These are phyloP conservation scores for Epizoanthus fatuus DNA, from an alignment of 92 coral and sea anemone species.

Conservation along the genomic window DNA sequence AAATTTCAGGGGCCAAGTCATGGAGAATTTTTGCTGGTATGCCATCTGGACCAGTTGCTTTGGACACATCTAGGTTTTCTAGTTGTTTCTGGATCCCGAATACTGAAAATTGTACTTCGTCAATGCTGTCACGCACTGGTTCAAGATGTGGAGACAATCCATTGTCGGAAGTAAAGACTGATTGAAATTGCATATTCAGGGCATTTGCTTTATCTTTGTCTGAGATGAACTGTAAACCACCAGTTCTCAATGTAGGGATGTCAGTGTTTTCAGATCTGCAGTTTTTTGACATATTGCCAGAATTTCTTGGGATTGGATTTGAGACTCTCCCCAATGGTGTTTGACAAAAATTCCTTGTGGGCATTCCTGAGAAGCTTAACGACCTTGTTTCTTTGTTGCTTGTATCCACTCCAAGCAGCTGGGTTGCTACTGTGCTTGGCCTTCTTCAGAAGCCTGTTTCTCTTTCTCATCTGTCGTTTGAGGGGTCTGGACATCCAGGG, in stretches of 20 bases:
- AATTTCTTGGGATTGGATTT: slow-evolving; percentile 50
- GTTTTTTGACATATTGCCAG: slow-evolving; percentile 26
- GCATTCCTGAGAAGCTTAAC: slow-evolving; percentile 41
- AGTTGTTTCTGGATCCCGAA: slow-evolving; percentile 23
- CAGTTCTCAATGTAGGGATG: slow-evolving; percentile 11
- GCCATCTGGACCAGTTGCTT: too few species aligned
- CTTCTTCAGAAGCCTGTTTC: not conserved
- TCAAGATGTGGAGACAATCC: not conserved
- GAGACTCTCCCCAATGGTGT: slow-evolving; percentile 33
- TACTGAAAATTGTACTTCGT: not conserved
- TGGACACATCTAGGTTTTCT: not conserved
- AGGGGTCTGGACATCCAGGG: slow-evolving; percentile 29
- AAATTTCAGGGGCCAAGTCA: too few species aligned
- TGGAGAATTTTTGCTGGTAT: too few species aligned
- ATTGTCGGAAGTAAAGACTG: slow-evolving; percentile 9
- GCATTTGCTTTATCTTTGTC: slow-evolving; percentile 21
- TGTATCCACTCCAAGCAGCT: slow-evolving; percentile 31
- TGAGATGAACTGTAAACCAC: not conserved
- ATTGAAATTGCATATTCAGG: slow-evolving; percentile 9
- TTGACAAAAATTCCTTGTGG: slow-evolving; percentile 40
- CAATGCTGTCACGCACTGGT: not conserved
- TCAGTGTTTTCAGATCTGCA: slow-evolving; percentile 35
- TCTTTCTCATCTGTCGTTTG: slow-evolving; percentile 29
- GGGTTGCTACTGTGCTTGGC: not conserved
- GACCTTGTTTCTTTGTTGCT: slow-evolving; percentile 43